Percentiles rank a stretch among this genome's conserved stretches.
phyloP scores from a whole-genome alignment of 2,888 invertebrate species.

The Carpatolechia fugitivella region DNA sequence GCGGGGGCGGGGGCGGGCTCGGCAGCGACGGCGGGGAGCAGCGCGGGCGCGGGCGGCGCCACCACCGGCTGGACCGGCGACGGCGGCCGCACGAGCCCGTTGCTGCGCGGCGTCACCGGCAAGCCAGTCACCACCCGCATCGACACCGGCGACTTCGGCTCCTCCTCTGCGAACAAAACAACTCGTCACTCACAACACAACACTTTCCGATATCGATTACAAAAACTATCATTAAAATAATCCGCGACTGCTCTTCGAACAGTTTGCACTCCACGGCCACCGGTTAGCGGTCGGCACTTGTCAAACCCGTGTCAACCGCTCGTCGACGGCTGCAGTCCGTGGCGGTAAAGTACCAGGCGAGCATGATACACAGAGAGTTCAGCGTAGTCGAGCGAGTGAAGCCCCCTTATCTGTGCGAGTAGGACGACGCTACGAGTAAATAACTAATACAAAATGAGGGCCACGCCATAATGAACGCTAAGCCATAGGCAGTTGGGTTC shows the following conservation, averaged over 20 bases:
- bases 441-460: conserved; percentile 27
- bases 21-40: conserved; percentile 20
- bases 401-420: conserved; percentile 38
- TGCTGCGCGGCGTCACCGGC: conserved; percentile 59
- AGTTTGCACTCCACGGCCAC: conserved; percentile 13
- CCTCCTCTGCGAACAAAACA: conserved; percentile 69
- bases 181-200: conserved; percentile 35
- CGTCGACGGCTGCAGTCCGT: conserved; percentile 74
- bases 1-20: conserved; percentile 43
- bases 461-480: conserved; percentile 41
- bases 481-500: conserved; percentile 21
- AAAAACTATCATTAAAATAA: conserved; percentile 45
- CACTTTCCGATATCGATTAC: conserved; percentile 16
- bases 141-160: conserved; percentile 68
- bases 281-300: conserved; percentile 54
- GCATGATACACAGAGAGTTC: conserved; percentile 49
- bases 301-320: conserved; percentile 71
- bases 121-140: conserved; percentile 62
- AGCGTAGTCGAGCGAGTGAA: conserved; percentile 37
- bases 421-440: conserved; percentile 37
- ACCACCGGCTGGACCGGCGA: conserved; percentile 36
- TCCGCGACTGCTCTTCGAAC: conserved; percentile 7
- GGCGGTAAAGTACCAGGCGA: conserved; percentile 77
- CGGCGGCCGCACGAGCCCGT: conserved; percentile 52
- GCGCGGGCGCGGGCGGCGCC: no score